Base-by-base conservation (phyloP, 2,797 vertebrate species). In the Gymnopithys bicolor region DNA sequence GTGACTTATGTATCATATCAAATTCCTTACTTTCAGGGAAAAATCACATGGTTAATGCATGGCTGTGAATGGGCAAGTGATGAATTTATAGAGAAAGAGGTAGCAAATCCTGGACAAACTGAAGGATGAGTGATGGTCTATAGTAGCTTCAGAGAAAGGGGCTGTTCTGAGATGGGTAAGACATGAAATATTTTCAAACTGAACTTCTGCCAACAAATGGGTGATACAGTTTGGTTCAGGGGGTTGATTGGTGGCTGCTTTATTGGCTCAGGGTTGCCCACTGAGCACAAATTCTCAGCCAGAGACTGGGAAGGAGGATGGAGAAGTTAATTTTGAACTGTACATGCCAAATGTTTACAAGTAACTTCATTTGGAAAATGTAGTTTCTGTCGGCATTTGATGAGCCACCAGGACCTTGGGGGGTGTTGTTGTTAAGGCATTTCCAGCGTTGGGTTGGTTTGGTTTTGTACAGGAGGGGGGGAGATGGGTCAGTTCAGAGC, bases 1-100 rank as follows among this genome's bases (percentile, higher is more conserved):
- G 94, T 91, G 95, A 94, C 89, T 97, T 95, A 89, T 59, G 81
- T 94, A 75, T 95, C 80, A 55, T 93, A 84, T 91, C 62, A 56
- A 84, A 86, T 93, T 89, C 90, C 85, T 95, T 84, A 59, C 82
- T 95, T 91, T 84, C n/a, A 51, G 80, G 59, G 84, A 92, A 91
- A 70, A 75, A 74, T 3, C 0, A 3, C 91, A 85, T 56, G 43
- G 69, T 87, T 96, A 93, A 81, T 83, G 78, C 66, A 18, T 21
- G 84, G 62, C 93, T 94, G 71, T 93, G 91, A 95, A 70, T 70
- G 80, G 66, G 71, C 67, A 69, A 45, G 76, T 68, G 85, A 62
- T 93, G 78, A 83, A 71, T 94, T 95, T 88, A 23, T 17, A 74
- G 21, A 76, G 87, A 2, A 90, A 59, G 49, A 58, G 70, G 91